phyloP scores from a whole-genome alignment of 2,888 invertebrate species.

The Malacosoma neustria region DNA sequence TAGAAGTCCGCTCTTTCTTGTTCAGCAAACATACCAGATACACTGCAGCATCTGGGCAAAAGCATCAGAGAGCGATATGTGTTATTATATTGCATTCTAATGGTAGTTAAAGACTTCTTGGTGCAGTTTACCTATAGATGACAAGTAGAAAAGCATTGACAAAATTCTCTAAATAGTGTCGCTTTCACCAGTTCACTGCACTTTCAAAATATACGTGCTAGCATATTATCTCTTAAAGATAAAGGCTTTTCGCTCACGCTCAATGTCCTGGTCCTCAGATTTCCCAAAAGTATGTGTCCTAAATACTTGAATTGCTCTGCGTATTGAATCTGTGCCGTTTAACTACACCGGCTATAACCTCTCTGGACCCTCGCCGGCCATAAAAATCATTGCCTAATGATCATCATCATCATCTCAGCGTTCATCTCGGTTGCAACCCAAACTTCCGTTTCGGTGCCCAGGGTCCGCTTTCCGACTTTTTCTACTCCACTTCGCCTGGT shows the following conservation, averaged over 20 bases:
- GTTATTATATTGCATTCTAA: neutral
- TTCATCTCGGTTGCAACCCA: too few species aligned
- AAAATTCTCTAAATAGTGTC: neutral
- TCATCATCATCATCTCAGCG: slow-evolving; percentile 4
- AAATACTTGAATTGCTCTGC: slow-evolving; percentile 2
- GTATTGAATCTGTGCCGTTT: neutral
- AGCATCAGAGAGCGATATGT: neutral
- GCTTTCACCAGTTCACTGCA: neutral
- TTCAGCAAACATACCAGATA: slow-evolving; percentile 2
- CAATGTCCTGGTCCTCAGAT: too few species aligned
- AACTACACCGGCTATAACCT: neutral
- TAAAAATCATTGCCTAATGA: slow-evolving; percentile 4
- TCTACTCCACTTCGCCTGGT: too few species aligned
- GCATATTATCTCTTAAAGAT: slow-evolving; percentile 4
- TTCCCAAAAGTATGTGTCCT: neutral
- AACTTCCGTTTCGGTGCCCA: too few species aligned
- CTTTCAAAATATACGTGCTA: slow-evolving; percentile 1
- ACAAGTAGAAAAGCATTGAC: neutral
- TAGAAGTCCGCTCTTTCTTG: neutral
- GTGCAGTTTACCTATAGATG: neutral
- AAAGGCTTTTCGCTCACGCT: slow-evolving; percentile 3
- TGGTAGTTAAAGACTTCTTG: neutral
- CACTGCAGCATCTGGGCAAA: slow-evolving; percentile 1
- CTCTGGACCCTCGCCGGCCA: slow-evolving; percentile 4
- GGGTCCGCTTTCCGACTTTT: too few species aligned